Evolutionary conservation across 1,140 invertebrate species (phyloP), one percentile per base, ranked within the genome.

Genomic region (Drosophila mojavensis): DNA sequence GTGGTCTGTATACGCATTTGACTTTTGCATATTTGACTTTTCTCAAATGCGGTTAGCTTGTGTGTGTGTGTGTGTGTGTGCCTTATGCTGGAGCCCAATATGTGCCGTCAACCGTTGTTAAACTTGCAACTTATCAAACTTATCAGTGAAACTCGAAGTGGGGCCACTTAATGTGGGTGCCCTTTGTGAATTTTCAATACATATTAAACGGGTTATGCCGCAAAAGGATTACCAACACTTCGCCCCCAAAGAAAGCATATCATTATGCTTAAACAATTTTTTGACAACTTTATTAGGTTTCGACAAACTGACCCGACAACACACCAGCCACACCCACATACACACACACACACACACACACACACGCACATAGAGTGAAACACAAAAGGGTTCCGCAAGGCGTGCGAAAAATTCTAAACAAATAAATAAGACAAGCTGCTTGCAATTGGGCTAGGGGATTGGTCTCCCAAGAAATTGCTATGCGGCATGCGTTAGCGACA

Each of bases 161-260:
- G 68, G 78, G 76, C 79, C 79, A 79, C 84, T 83, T 88, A 86
- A 80, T 90, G 78, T 82, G 80, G 74, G 70, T 80, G 66, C 63
- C 81, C 77, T 79, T 88, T 79, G 79, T 79, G 66, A 83, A 88
- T 86, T 85, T 50, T 88, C 83, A 78, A 88, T 88, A 88, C 79
- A 86, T 86, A 86, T 88, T 89, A 88, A 88, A 90, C 83, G 84
- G 84, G 80, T 84, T 89, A 88, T 89, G 83, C 80, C 77, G 78
- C 79, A 89, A 84, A 84, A 84, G 83, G 84, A 88, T 86, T 86
- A 86, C 83, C 84, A 89, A 89, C 83, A 88, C 84, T 89, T 89
- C 81, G 82, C 61, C 79, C 79, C 79, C 71, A 65, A 50, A 50
- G 68, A 70, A 84, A 89, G 84, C 84, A 89, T 89, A 90, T 89